A percentile compares a stretch with the other conserved stretches of the same genome.
Evolutionary conservation across 2,888 invertebrate genomes (phyloP).

Genomic region (Chymomyza amoena): DNA sequence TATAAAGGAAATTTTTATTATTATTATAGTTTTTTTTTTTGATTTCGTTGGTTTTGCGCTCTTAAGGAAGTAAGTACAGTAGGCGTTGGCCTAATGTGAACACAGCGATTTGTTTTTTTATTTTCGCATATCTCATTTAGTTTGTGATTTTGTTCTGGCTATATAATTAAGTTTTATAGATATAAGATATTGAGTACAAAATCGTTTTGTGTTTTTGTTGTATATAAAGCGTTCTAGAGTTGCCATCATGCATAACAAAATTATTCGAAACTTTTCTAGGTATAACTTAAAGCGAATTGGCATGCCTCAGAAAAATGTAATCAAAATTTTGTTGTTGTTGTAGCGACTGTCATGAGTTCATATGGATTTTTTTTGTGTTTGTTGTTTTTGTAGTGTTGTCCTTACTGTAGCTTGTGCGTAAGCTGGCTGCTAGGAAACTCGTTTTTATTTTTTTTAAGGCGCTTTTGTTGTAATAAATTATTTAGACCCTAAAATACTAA

Average conservation of each 20-base stretch:
- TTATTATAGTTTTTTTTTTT: too few relatives aligned
- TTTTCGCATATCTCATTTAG: slow-evolving; percentile 13
- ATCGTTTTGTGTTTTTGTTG: slow-evolving; percentile 22
- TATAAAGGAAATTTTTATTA: slow-evolving; percentile 19
- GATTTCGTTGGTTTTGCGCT: slow-evolving; percentile 15
- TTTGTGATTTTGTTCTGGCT: slow-evolving; percentile 32
- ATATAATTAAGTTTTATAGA: slow-evolving; percentile 23
- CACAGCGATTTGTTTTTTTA: slow-evolving; percentile 27
- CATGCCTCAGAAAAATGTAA: slow-evolving; percentile 32
- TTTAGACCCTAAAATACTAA: not conserved
- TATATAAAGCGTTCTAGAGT: slow-evolving; percentile 8
- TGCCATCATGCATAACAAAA: slow-evolving; percentile 41
- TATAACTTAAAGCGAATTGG: slow-evolving; percentile 15
- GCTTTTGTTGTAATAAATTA: not conserved
- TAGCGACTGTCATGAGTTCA: slow-evolving; percentile 3
- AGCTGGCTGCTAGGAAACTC: slow-evolving; percentile 39
- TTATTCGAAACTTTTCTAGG: slow-evolving; percentile 34
- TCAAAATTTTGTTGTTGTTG: slow-evolving; percentile 15
- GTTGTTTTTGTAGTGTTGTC: not conserved
- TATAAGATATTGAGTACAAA: not conserved
- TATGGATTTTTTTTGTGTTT: not conserved
- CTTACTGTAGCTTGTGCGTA: slow-evolving; percentile 9
- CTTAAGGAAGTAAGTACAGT: slow-evolving; percentile 51
- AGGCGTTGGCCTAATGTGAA: slow-evolving; percentile 33
- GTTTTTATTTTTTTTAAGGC: not conserved